These are phyloP conservation scores for Xylota segnis DNA, from an alignment of 2,888 invertebrate genomes.

Conservation along the genomic window DNA sequence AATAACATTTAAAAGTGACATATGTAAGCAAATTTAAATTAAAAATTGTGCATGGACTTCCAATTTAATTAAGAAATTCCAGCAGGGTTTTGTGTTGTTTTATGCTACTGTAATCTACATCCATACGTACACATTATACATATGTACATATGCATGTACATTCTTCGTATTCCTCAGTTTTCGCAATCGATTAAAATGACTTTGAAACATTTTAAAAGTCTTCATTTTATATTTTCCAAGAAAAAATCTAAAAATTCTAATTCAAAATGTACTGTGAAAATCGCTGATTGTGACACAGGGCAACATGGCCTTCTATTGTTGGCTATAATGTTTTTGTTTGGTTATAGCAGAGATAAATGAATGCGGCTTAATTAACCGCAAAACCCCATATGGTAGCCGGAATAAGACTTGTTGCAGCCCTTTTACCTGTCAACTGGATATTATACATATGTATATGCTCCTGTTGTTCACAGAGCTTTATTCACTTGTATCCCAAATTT, in stretches of 20 bases:
- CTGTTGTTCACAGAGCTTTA: not conserved
- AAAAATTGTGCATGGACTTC: no score
- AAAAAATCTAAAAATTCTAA: not conserved
- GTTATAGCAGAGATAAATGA: not conserved
- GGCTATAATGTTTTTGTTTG: not conserved
- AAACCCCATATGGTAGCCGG: not conserved
- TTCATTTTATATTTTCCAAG: not conserved
- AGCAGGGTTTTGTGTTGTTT: no score
- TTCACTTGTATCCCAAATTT: not conserved
- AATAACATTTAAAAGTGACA: no score
- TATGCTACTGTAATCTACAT: no score
- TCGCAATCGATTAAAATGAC: not conserved
- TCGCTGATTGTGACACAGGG: not conserved
- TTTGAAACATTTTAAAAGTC: not conserved
- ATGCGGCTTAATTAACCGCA: constrained; percentile 2
- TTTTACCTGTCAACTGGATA: not conserved
- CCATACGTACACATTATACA: no score
- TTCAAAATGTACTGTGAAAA: not conserved
- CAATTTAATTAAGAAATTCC: no score
- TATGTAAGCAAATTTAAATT: no score
- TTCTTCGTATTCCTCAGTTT: no score
- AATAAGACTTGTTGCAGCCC: not conserved
- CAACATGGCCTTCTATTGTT: not conserved
- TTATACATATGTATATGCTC: not conserved
- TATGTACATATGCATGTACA: no score